These are phyloP conservation scores for Lophochroa leadbeateri DNA, from an alignment of 2,113 vertebrate species.

Conservation along the genomic window DNA sequence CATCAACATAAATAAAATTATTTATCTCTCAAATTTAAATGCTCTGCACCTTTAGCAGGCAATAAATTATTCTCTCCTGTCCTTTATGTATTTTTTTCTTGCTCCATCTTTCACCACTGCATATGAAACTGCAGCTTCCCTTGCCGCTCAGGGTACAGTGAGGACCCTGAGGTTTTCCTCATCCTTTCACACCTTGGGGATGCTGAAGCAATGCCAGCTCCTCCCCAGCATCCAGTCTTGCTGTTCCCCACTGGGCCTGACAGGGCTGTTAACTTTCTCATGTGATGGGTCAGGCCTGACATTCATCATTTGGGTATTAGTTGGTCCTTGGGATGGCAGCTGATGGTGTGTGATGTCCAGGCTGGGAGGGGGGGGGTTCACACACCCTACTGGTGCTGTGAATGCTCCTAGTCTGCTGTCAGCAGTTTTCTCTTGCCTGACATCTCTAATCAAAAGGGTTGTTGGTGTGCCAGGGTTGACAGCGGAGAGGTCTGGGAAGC, in stretches of 20 bases:
- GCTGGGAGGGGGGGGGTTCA: neutral
- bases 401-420: constrained; percentile 52
- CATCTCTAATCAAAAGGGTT: neutral
- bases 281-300: constrained; percentile 67
- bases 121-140: neutral
- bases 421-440: neutral
- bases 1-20: constrained; percentile 73
- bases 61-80: constrained; percentile 35
- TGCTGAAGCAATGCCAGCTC: fast-evolving
- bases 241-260: neutral
- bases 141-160: fast-evolving
- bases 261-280: neutral
- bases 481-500: neutral
- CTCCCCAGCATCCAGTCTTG: neutral
- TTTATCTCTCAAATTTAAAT: constrained; percentile 68
- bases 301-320: constrained; percentile 71
- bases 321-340: constrained; percentile 71
- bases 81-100: neutral
- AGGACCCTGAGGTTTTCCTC: neutral
- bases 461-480: neutral
- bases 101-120: neutral
- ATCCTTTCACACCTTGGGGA: fast-evolving
- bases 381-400: neutral
- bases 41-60: constrained; percentile 45
- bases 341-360: constrained; percentile 61